Percentiles rank a stretch among this genome's conserved stretches.
phyloP scores from a whole-genome alignment of 2,888 invertebrate genomes.

The Pogonocherus hispidulus region DNA sequence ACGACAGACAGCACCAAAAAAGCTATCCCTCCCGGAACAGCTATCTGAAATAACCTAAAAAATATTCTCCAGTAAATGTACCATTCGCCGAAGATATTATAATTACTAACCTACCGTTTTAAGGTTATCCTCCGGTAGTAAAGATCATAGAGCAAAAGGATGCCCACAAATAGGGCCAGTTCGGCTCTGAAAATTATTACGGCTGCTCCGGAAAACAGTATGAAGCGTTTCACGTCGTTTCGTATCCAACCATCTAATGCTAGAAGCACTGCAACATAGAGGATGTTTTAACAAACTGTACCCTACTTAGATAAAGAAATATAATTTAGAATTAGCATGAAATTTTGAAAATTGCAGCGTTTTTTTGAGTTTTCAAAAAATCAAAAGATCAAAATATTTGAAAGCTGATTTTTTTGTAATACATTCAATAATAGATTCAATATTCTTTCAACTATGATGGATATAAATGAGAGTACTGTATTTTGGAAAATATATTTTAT shows the following conservation, averaged over 20 bases:
- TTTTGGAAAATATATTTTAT: too few species aligned
- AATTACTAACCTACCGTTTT: constrained; percentile 72
- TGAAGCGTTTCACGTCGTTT: constrained; percentile 81
- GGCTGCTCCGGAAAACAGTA: constrained; percentile 87
- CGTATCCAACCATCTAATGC: constrained; percentile 89
- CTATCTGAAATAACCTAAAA: constrained; percentile 80
- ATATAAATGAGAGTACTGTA: too few species aligned
- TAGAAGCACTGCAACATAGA: constrained; percentile 79
- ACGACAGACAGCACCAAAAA: constrained; percentile 80
- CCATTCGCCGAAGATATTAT: constrained; percentile 12
- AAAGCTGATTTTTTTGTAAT: too few species aligned
- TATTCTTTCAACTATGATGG: too few species aligned
- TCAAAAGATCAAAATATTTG: too few species aligned
- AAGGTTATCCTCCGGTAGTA: constrained; percentile 78
- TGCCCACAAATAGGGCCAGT: constrained; percentile 86
- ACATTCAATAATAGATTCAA: too few species aligned
- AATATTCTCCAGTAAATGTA: constrained; percentile 27
- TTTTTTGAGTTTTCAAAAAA: too few species aligned
- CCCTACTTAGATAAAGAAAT: too few species aligned
- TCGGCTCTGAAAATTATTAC: constrained; percentile 94
- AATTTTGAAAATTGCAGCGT: too few species aligned
- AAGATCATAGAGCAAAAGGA: constrained; percentile 87
- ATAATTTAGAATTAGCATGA: too few species aligned
- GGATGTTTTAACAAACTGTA: too few species aligned
- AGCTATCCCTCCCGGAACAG: constrained; percentile 79